Conservation (phyloP, 35 echinoderm and acorn worm genomes). For the Apostichopus japonicus region DNA sequence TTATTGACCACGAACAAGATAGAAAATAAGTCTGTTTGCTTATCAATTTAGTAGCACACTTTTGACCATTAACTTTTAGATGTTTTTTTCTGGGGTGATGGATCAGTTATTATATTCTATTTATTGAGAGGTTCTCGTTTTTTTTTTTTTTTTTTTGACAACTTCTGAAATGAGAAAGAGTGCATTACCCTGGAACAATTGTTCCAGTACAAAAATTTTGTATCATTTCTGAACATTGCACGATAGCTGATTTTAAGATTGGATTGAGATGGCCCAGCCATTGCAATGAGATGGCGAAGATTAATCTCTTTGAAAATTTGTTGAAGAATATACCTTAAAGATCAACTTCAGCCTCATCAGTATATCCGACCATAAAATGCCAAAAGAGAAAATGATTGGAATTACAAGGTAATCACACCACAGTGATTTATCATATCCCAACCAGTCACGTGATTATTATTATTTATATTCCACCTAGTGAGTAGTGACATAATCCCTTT, state of each 20-base stretch:
- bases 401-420: not conserved
- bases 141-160: not conserved
- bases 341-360: not conserved
- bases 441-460: not conserved
- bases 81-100: slow-evolving; percentile 54
- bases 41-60: slow-evolving; percentile 50
- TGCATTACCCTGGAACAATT: not conserved
- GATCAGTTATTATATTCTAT: slow-evolving; percentile 42
- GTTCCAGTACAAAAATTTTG: not conserved
- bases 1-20: slow-evolving; percentile 31
- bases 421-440: not conserved
- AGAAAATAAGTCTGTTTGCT: slow-evolving; percentile 40
- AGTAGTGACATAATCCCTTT: not conserved
- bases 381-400: not conserved
- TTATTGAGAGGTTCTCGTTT: not conserved
- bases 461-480: not conserved
- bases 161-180: not conserved
- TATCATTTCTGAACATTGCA: too few relatives aligned
- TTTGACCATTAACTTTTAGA: slow-evolving; percentile 10
- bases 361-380: not conserved
- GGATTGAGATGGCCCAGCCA: too few relatives aligned
- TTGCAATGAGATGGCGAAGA: not conserved
- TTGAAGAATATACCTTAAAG: not conserved
- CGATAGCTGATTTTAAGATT: too few relatives aligned
- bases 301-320: not conserved